Conservation (phyloP, 2,113 vertebrate genomes). For the Phalacrocorax aristotelis region DNA sequence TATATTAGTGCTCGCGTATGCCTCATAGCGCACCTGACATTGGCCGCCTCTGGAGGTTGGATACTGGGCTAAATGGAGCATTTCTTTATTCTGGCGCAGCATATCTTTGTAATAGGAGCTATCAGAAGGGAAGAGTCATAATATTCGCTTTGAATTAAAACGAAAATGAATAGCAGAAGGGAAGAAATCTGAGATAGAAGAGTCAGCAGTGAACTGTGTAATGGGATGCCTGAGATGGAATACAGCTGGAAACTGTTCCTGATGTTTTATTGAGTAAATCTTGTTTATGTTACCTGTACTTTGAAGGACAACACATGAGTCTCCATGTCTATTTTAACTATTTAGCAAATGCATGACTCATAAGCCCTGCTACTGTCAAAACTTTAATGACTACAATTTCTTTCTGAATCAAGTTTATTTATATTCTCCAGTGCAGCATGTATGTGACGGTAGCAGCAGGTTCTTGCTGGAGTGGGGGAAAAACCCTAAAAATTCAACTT, state of each 20-base stretch:
- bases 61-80: neutral
- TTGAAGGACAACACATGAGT: neutral
- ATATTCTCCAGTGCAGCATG: rapidly evolving
- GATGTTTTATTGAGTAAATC: neutral
- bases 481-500: neutral
- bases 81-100: constrained; percentile 17
- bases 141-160: neutral
- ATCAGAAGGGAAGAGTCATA: neutral
- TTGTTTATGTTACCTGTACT: neutral
- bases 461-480: neutral
- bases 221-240: neutral
- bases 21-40: neutral
- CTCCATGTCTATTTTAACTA: neutral
- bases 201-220: constrained; percentile 17
- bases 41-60: neutral
- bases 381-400: neutral
- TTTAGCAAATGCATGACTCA: neutral
- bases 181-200: neutral
- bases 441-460: neutral
- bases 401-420: neutral
- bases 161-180: neutral
- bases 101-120: neutral
- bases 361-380: neutral
- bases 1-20: neutral
- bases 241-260: neutral